Evolutionary conservation across 2,797 vertebrate species (phyloP).

Genomic region (Gadopsis bispinosus): DNA sequence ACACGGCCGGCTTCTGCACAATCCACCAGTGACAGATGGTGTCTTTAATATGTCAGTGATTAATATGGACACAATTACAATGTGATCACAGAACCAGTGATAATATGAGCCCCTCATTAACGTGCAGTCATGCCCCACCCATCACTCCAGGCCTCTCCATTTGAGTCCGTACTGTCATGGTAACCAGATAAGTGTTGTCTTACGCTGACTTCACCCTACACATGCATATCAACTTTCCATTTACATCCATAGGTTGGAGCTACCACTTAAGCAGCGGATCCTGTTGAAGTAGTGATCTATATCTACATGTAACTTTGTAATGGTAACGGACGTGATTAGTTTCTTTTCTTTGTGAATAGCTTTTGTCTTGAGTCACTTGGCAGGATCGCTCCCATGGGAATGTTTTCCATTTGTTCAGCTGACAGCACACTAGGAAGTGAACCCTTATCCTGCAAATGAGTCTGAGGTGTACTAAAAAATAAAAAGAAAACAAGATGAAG

Average conservation of each 20-base stretch:
- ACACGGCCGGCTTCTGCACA: conserved; percentile 37
- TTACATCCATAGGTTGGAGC: conserved; percentile 38
- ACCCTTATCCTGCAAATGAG: conserved; percentile 1
- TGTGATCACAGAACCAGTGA: conserved; percentile 46
- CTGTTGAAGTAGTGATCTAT: conserved; percentile 14
- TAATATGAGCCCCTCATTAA: conserved; percentile 60
- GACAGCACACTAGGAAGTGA: conserved; percentile 69
- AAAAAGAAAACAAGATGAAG: neutral
- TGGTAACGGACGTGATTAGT: conserved; percentile 33
- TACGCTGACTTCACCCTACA: conserved; percentile 23
- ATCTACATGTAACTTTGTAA: conserved; percentile 17
- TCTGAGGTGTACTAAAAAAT: conserved; percentile 32
- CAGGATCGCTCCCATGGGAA: conserved; percentile 62
- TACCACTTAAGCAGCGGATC: conserved; percentile 21
- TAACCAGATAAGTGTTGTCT: conserved; percentile 57
- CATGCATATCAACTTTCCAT: conserved; percentile 38
- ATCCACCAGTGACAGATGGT: conserved; percentile 75
- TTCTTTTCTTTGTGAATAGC: conserved; percentile 28
- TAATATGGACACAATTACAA: conserved; percentile 71
- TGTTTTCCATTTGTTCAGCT: conserved; percentile 79
- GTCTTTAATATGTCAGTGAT: conserved; percentile 62
- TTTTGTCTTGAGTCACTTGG: conserved; percentile 64
- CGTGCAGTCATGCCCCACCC: conserved; percentile 33
- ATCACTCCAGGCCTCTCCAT: conserved; percentile 27
- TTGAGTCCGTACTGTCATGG: conserved; percentile 44